A percentile compares a stretch with the other conserved stretches of the same genome.
These are phyloP conservation scores for Caenorhabditis plicata DNA, from an alignment of 2,888 invertebrate genomes.

Conservation along the genomic window DNA sequence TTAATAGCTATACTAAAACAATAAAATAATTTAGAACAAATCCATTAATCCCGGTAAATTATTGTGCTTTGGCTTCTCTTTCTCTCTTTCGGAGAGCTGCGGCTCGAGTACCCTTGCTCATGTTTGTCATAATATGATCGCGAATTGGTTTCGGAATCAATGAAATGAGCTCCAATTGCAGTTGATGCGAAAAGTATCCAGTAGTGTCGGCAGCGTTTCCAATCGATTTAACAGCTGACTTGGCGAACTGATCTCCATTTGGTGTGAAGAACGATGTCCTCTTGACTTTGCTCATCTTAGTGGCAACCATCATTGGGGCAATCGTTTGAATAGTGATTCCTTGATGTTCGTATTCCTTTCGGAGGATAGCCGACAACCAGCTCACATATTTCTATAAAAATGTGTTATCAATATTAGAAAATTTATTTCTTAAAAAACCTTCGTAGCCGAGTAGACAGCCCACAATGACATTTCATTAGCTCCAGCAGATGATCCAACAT, in stretches of 20 bases:
- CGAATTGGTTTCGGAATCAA: slow-evolving; percentile 46
- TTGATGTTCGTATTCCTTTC: slow-evolving; percentile 66
- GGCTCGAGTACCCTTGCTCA: slow-evolving; percentile 51
- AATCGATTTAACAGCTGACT: slow-evolving; percentile 51
- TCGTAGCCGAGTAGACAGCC: slow-evolving; percentile 83
- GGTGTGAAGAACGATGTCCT: slow-evolving; percentile 54
- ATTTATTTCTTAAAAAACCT: slow-evolving; percentile 70
- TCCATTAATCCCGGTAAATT: no score
- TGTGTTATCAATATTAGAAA: slow-evolving; percentile 15
- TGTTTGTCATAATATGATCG: slow-evolving; percentile 44
- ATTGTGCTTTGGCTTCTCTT: slow-evolving; percentile 44
- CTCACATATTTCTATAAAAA: slow-evolving; percentile 64
- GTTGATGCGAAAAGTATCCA: slow-evolving; percentile 55
- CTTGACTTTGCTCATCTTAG: slow-evolving; percentile 58
- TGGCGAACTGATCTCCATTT: slow-evolving; percentile 42
- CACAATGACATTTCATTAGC: slow-evolving; percentile 73
- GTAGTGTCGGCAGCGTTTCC: slow-evolving; percentile 58
- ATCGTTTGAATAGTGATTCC: slow-evolving; percentile 66
- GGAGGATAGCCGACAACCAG: slow-evolving; percentile 64
- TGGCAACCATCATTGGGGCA: slow-evolving; percentile 60
- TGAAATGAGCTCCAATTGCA: slow-evolving; percentile 48
- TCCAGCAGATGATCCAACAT: slow-evolving; percentile 83
- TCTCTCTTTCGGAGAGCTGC: slow-evolving; percentile 56
- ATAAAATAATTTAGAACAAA: no score
- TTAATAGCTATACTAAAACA: no score